These are phyloP conservation scores for Aporophyla nigra DNA, from an alignment of 2,888 invertebrate genomes.

Conservation along the genomic window DNA sequence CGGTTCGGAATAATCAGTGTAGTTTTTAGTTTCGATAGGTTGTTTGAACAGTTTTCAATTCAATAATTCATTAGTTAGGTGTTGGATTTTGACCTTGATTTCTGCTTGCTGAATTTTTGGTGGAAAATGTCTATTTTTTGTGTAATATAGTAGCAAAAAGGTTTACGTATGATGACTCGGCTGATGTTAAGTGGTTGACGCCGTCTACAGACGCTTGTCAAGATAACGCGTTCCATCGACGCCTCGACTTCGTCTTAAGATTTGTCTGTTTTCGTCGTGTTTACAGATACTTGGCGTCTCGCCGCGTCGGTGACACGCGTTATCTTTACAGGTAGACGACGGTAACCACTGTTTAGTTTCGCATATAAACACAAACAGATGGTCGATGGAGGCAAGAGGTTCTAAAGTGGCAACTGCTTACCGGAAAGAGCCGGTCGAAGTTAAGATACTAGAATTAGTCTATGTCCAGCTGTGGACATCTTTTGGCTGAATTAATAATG, in stretches of 20 bases:
- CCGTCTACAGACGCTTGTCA: background rate
- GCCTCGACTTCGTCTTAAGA: background rate
- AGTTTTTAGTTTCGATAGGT: slow-evolving; percentile 64
- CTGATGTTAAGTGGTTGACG: background rate
- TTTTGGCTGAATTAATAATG: too few species aligned
- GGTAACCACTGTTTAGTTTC: too few species aligned
- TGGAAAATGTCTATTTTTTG: background rate
- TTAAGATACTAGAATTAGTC: too few species aligned
- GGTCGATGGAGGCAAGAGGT: too few species aligned
- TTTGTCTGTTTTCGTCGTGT: background rate
- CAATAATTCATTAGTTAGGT: slow-evolving; percentile 61
- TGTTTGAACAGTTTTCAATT: slow-evolving; percentile 56
- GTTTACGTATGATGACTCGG: background rate
- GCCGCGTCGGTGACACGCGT: too few species aligned
- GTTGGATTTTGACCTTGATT: slow-evolving; percentile 60
- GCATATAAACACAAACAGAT: too few species aligned
- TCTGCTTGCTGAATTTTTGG: slow-evolving; percentile 8
- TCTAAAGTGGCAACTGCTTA: too few species aligned
- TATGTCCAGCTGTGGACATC: too few species aligned
- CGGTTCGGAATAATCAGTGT: slow-evolving; percentile 64
- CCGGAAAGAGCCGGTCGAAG: too few species aligned
- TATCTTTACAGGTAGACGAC: too few species aligned
- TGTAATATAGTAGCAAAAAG: background rate
- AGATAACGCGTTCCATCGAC: background rate
- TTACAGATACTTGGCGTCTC: too few species aligned